phyloP scores from a whole-genome alignment of 64 coral and sea anemone species.

The Montipora efflorescens region DNA sequence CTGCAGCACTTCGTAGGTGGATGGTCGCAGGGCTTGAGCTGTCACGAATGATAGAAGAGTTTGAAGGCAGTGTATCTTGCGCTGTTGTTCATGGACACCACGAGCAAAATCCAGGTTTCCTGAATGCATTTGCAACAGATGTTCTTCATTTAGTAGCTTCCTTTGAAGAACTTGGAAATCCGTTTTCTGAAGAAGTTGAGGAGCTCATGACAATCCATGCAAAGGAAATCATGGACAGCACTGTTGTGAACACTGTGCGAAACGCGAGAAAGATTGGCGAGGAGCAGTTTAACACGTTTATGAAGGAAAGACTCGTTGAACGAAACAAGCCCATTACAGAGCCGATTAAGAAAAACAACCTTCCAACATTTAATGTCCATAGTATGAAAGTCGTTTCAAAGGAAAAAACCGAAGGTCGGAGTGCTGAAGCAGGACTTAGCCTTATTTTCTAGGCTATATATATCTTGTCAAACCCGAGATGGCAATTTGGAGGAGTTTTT shows the following conservation, averaged over 20 bases:
- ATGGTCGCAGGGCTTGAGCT: slow-evolving; percentile 17
- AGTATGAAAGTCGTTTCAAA: slow-evolving; percentile 20
- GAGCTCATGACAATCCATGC: slow-evolving; percentile 33
- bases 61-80: not conserved
- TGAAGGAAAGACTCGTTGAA: slow-evolving; percentile 15
- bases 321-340: slow-evolving; percentile 19
- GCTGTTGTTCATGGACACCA: not conserved
- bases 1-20: slow-evolving; percentile 23
- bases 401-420: not conserved
- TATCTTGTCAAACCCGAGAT: slow-evolving; percentile 22
- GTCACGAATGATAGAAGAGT: slow-evolving; percentile 19
- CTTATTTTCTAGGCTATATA: slow-evolving; percentile 2
- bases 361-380: not conserved
- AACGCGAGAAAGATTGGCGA: slow-evolving; percentile 5
- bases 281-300: not conserved
- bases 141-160: slow-evolving; percentile 3
- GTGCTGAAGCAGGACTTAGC: slow-evolving; percentile 39
- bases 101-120: slow-evolving; percentile 6
- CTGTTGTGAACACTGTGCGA: not conserved
- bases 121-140: slow-evolving; percentile 10
- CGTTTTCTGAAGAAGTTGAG: not conserved
- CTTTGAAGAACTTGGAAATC: slow-evolving; percentile 36
- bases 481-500: slow-evolving; percentile 33
- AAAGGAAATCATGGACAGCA: slow-evolving; percentile 26
- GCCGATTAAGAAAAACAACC: slow-evolving; percentile 30